Percentiles rank a stretch among this genome's conserved stretches.
Evolutionary conservation across 2,113 vertebrate genomes (phyloP).

Genomic region (Taxidea taxus): DNA sequence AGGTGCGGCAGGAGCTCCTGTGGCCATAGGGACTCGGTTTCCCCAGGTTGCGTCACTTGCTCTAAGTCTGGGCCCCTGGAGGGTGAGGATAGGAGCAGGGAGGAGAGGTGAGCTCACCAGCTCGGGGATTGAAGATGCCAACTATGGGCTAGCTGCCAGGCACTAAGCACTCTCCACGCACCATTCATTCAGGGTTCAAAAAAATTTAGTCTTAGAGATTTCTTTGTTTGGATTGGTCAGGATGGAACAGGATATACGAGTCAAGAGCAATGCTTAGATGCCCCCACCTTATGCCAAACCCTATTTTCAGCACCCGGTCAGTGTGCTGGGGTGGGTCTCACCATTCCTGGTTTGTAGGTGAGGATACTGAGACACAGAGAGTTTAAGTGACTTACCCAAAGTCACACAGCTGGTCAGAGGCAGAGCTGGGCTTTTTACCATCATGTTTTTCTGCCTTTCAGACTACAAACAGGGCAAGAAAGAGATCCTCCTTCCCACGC

Average conservation of each 20-base stretch:
- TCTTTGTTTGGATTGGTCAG: background rate
- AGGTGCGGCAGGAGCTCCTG: background rate
- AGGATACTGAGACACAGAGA: background rate
- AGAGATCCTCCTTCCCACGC: background rate
- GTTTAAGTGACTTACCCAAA: background rate
- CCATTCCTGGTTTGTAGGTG: too few species aligned
- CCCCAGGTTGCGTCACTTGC: slow-evolving; percentile 48
- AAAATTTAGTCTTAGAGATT: background rate
- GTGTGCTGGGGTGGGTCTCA: accelerated
- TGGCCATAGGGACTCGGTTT: slow-evolving; percentile 18
- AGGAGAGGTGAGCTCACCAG: slow-evolving; percentile 19
- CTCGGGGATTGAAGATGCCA: accelerated
- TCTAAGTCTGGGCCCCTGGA: background rate
- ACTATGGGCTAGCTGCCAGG: background rate
- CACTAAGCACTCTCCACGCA: background rate
- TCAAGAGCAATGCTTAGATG: background rate
- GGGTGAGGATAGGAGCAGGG: background rate
- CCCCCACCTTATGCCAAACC: background rate
- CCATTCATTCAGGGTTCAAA: background rate
- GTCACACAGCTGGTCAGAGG: background rate
- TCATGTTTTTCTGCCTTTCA: background rate
- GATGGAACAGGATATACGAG: background rate
- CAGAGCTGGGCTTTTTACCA: background rate
- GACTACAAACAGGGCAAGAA: too few species aligned
- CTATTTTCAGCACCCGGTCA: too few species aligned